A percentile compares a stretch with the other conserved stretches of the same genome.
Evolutionary conservation across 2,113 vertebrate species (phyloP).

Genomic region (Tragelaphus scriptus): DNA sequence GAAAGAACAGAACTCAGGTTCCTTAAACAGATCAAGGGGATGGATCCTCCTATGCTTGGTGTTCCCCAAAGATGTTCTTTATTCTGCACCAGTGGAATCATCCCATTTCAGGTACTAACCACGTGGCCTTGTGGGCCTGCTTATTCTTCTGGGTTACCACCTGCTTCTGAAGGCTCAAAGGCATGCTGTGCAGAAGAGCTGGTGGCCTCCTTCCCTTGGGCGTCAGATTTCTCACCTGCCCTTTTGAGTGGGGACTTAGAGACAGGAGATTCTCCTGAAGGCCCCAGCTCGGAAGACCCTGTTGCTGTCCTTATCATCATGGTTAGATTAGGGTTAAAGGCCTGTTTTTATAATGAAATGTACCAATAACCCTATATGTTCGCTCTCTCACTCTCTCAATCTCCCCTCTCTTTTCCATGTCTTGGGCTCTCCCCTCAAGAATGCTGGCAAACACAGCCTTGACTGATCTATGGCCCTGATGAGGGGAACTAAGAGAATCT

Average conservation of each 20-base stretch:
- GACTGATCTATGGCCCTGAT: background rate
- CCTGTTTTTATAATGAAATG: background rate
- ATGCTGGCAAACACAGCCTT: background rate
- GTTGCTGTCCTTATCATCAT: background rate
- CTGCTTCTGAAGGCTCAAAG: background rate
- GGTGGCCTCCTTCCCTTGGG: background rate
- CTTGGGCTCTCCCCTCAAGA: background rate
- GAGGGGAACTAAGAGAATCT: background rate
- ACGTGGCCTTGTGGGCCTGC: accelerated
- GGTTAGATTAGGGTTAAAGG: background rate
- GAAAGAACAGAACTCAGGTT: background rate
- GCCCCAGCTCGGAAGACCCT: background rate
- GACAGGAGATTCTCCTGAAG: background rate
- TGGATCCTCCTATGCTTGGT: background rate
- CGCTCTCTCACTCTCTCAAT: background rate
- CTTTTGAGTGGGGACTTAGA: background rate
- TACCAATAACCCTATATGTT: background rate
- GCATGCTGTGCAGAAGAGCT: background rate
- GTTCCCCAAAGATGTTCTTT: background rate
- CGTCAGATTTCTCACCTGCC: background rate
- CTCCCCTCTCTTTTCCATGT: background rate
- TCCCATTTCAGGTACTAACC: background rate
- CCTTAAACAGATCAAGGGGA: background rate
- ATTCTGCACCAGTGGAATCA: background rate
- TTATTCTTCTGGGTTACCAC: background rate